A percentile compares a stretch with the other conserved stretches of the same genome.
phyloP scores from a whole-genome alignment of 2,113 vertebrate genomes.

The Ivindomyrus marchei region DNA sequence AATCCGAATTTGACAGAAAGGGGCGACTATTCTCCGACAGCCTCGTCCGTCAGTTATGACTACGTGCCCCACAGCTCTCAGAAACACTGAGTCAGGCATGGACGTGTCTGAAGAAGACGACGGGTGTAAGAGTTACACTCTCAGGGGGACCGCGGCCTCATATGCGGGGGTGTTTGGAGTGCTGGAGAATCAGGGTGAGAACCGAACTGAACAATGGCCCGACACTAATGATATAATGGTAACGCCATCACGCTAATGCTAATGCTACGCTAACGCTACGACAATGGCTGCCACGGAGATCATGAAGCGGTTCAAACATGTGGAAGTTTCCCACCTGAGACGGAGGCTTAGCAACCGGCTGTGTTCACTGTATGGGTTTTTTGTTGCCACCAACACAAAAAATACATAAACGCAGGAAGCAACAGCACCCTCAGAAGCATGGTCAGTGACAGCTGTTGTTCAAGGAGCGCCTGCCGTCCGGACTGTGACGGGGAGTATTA shows the following conservation, averaged over 20 bases:
- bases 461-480: neutral
- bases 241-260: neutral
- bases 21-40: neutral
- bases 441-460: neutral
- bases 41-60: neutral
- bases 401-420: neutral
- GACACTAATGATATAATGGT: neutral
- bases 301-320: slow-evolving; percentile 15
- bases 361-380: neutral
- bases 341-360: slow-evolving; percentile 12
- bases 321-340: neutral
- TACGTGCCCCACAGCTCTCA: neutral
- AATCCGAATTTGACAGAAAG: neutral
- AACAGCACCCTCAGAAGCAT: neutral
- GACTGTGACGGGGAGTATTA: neutral
- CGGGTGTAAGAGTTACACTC: neutral
- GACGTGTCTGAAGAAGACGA: neutral
- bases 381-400: neutral
- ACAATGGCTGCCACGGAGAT: neutral
- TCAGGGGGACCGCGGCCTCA: neutral
- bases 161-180: neutral
- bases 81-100: neutral
- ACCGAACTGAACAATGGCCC: neutral
- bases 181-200: neutral
- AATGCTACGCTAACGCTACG: neutral